A percentile compares a stretch with the other conserved stretches of the same genome.
Evolutionary conservation across 2,797 vertebrate species (phyloP).

Genomic region (Anguilla marmorata): DNA sequence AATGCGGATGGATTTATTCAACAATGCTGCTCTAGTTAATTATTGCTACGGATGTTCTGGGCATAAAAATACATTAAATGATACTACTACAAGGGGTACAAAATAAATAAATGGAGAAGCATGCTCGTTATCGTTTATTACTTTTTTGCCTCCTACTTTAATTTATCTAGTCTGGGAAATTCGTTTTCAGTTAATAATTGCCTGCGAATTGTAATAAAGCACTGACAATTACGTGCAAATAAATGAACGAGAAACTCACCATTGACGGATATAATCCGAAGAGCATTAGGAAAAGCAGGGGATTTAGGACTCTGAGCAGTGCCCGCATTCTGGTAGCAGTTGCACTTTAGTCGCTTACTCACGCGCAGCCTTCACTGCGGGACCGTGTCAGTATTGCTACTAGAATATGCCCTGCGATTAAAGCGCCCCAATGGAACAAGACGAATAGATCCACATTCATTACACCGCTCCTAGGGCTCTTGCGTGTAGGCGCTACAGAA

Average conservation of each 20-base stretch:
- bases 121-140: not conserved
- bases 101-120: not conserved
- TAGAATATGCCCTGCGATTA: slow-evolving; percentile 57
- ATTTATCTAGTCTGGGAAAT: not conserved
- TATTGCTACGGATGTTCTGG: not conserved
- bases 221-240: not conserved
- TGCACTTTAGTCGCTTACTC: slow-evolving; percentile 51
- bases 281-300: slow-evolving; percentile 80
- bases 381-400: slow-evolving; percentile 59
- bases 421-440: slow-evolving; percentile 57
- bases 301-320: slow-evolving; percentile 74
- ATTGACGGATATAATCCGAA: slow-evolving; percentile 85
- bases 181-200: not conserved
- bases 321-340: slow-evolving; percentile 79
- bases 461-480: slow-evolving; percentile 50
- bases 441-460: slow-evolving; percentile 52
- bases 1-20: not conserved
- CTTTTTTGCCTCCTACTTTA: not conserved
- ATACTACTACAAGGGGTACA: not conserved
- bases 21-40: not conserved
- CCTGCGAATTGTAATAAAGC: not conserved
- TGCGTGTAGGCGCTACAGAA: slow-evolving; percentile 55
- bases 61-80: not conserved
- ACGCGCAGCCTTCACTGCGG: slow-evolving; percentile 66
- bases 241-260: slow-evolving; percentile 73